Evolutionary conservation across 2,888 invertebrate species (phyloP).

Genomic region (Lypha dubia): DNA sequence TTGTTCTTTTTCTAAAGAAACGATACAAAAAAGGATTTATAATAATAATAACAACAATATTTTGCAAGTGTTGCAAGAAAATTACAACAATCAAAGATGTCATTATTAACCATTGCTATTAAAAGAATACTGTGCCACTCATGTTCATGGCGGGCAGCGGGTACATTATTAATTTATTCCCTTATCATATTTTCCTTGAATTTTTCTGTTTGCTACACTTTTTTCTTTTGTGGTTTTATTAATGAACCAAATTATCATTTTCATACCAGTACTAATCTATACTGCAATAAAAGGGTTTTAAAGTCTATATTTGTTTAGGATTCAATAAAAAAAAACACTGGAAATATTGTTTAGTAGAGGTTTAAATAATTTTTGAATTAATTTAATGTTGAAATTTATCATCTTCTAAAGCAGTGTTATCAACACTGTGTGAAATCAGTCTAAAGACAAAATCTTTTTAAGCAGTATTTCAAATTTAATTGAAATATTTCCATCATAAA

Average conservation of each 20-base stretch:
- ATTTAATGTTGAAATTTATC: too few relatives aligned
- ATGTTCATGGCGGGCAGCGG: constrained; percentile 14
- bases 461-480: neutral
- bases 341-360: too few relatives aligned
- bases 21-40: neutral
- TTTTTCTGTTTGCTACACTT: constrained; percentile 7
- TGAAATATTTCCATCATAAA: neutral
- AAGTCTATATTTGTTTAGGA: too few relatives aligned
- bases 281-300: constrained; percentile 28
- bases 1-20: neutral
- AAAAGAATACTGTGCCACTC: constrained; percentile 19
- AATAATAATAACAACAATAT: neutral
- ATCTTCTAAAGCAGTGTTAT: too few relatives aligned
- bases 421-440: too few relatives aligned
- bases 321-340: too few relatives aligned
- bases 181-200: constrained; percentile 41
- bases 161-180: constrained; percentile 41
- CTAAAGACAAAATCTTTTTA: neutral
- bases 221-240: constrained; percentile 25
- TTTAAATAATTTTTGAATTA: too few relatives aligned
- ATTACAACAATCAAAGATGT: constrained; percentile 44
- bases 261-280: constrained; percentile 57
- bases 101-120: constrained; percentile 35
- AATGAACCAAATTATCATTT: constrained; percentile 60
- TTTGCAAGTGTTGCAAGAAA: constrained; percentile 28